Conservation (phyloP, 2,888 invertebrate genomes). For the Eristalinus sepulchralis region DNA sequence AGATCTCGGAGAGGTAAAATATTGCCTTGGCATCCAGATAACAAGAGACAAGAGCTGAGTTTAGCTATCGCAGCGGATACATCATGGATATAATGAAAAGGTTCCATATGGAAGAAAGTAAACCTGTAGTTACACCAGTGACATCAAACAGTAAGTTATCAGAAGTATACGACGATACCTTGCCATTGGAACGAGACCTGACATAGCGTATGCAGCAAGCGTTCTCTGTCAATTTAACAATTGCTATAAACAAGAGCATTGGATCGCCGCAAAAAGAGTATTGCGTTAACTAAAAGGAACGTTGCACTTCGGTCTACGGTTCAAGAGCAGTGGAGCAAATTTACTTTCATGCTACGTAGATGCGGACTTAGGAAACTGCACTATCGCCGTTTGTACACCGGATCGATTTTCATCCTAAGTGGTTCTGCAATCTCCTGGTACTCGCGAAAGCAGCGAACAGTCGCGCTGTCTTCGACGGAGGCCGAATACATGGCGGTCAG, state of each 20-base stretch:
- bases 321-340: slow-evolving; percentile 12
- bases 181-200: background rate
- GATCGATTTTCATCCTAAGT: slow-evolving; percentile 62
- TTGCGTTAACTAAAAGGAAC: slow-evolving; percentile 63
- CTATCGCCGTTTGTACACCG: slow-evolving; percentile 67
- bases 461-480: slow-evolving; percentile 65
- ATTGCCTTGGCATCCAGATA: slow-evolving; percentile 58
- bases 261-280: slow-evolving; percentile 65
- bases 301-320: slow-evolving; percentile 31
- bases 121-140: slow-evolving; percentile 53
- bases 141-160: slow-evolving; percentile 21
- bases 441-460: slow-evolving; percentile 64
- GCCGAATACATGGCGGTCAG: slow-evolving; percentile 67
- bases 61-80: slow-evolving; percentile 58
- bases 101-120: slow-evolving; percentile 65
- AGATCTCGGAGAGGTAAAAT: slow-evolving; percentile 53
- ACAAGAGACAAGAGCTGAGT: slow-evolving; percentile 20
- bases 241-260: slow-evolving; percentile 44
- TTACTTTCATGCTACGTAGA: slow-evolving; percentile 52
- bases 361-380: slow-evolving; percentile 66
- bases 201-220: background rate
- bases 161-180: slow-evolving; percentile 3
- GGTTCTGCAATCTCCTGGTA: slow-evolving; percentile 68
- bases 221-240: background rate
- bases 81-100: slow-evolving; percentile 60